These are phyloP conservation scores for Yponomeuta malinellus DNA, from an alignment of 2,888 invertebrate genomes.

Conservation along the genomic window DNA sequence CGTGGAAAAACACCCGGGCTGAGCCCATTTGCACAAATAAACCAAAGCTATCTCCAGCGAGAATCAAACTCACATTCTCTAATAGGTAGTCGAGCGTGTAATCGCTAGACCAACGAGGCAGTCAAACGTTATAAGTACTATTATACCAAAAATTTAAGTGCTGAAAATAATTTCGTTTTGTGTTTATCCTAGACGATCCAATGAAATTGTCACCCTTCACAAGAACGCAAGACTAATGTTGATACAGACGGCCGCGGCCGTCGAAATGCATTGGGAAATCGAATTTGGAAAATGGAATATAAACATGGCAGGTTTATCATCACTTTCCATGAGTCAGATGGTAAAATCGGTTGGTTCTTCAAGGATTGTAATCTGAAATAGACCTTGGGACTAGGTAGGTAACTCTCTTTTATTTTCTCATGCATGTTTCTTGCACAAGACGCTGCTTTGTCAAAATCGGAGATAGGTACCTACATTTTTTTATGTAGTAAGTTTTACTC, in stretches of 20 bases:
- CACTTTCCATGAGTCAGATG: not conserved
- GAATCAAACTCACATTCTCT: too few species aligned
- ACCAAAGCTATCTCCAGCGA: too few species aligned
- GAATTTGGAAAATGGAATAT: conserved; percentile 9
- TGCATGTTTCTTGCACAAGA: not conserved
- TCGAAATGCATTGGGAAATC: conserved; percentile 7
- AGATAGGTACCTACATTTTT: too few species aligned
- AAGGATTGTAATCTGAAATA: too few species aligned
- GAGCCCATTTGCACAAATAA: too few species aligned
- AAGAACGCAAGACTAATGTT: not conserved
- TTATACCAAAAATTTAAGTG: not conserved
- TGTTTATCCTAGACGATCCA: not conserved
- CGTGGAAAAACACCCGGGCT: too few species aligned
- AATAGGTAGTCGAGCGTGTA: too few species aligned
- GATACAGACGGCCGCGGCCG: conserved; percentile 1
- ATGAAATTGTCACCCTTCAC: not conserved
- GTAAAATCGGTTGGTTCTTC: not conserved
- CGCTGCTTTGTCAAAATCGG: too few species aligned
- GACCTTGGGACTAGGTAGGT: too few species aligned
- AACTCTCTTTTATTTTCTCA: not conserved
- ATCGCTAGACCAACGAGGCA: too few species aligned
- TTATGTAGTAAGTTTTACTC: too few species aligned
- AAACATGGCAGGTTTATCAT: conserved; percentile 9
- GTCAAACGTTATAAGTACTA: not conserved
- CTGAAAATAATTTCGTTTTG: not conserved